Evolutionary conservation across 1,140 invertebrate species (phyloP).

Genomic region (Globodera rostochiensis): DNA sequence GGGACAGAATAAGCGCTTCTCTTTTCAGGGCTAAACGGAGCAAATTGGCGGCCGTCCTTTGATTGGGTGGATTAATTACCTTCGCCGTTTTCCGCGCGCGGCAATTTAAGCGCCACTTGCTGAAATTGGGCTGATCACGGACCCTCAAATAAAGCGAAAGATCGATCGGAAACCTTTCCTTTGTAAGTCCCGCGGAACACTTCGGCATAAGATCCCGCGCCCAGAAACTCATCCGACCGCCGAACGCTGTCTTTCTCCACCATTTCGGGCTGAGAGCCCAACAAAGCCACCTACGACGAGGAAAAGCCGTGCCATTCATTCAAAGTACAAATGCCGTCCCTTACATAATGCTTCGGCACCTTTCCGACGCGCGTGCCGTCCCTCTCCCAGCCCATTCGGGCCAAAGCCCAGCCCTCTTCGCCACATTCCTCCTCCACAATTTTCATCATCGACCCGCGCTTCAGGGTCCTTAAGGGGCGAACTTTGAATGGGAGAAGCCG

Average conservation of each 20-base stretch:
- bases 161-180: slow-evolving; percentile 9
- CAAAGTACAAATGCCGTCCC: background rate
- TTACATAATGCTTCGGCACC: slow-evolving; percentile 35
- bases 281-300: slow-evolving; percentile 5
- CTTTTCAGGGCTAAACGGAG: slow-evolving; percentile 34
- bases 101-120: slow-evolving; percentile 31
- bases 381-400: slow-evolving; percentile 12
- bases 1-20: slow-evolving; percentile 36
- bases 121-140: background rate
- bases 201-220: slow-evolving; percentile 25
- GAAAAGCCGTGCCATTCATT: background rate
- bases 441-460: slow-evolving; percentile 37
- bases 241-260: slow-evolving; percentile 12
- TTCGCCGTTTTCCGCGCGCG: background rate
- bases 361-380: slow-evolving; percentile 21
- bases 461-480: slow-evolving; percentile 3
- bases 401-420: slow-evolving; percentile 38
- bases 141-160: background rate
- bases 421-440: slow-evolving; percentile 36
- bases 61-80: background rate
- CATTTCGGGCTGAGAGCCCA: slow-evolving; percentile 28
- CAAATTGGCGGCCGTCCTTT: background rate
- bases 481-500: background rate
- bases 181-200: slow-evolving; percentile 34
- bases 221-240: background rate